These are phyloP conservation scores for Argyrosomus japonicus DNA, from an alignment of 2,113 vertebrate species.

Conservation along the genomic window DNA sequence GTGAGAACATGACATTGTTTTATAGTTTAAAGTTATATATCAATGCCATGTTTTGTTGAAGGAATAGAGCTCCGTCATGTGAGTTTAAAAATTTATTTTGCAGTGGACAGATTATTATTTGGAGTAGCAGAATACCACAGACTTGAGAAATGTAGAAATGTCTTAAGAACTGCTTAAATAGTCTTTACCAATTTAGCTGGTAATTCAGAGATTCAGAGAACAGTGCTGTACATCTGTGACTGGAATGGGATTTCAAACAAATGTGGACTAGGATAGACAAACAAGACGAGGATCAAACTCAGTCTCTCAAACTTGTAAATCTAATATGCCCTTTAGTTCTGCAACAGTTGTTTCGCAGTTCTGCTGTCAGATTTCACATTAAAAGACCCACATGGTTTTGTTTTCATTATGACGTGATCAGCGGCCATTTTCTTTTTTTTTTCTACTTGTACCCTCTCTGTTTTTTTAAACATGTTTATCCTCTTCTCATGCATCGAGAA, in stretches of 20 bases:
- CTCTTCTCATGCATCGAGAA: neutral
- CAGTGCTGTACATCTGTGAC: neutral
- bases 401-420: constrained; percentile 8
- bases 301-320: neutral
- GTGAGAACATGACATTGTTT: neutral
- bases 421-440: neutral
- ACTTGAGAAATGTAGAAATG: neutral
- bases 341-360: neutral
- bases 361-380: neutral
- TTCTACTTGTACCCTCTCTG: neutral
- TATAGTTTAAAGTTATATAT: no score
- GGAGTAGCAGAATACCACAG: neutral
- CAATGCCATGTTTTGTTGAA: neutral
- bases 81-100: neutral
- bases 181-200: neutral
- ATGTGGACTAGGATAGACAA: neutral
- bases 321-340: neutral
- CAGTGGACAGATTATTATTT: neutral
- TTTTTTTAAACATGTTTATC: neutral
- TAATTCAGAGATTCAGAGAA: neutral
- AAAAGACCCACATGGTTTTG: neutral
- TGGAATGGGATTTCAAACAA: neutral
- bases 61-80: neutral
- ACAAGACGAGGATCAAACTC: neutral
- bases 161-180: neutral